These are phyloP conservation scores for Coelinius sp. DNA, from an alignment of 2,888 invertebrate genomes.

Conservation along the genomic window DNA sequence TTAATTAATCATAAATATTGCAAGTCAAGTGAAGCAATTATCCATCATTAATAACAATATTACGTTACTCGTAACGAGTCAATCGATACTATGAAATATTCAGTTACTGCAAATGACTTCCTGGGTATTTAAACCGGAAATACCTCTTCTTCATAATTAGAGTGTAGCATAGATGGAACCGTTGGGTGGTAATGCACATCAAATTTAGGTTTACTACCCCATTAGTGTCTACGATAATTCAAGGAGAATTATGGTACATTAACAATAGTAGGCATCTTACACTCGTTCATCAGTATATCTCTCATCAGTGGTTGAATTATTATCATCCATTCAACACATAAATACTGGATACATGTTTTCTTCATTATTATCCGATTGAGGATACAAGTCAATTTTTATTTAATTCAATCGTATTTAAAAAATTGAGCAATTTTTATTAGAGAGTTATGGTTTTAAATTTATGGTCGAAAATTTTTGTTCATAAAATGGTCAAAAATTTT, in stretches of 20 bases:
- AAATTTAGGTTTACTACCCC: conserved; percentile 15
- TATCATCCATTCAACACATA: neutral
- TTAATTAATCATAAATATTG: neutral
- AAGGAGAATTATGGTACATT: neutral
- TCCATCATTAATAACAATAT: neutral
- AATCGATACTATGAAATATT: conserved; percentile 6
- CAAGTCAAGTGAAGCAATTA: neutral
- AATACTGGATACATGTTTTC: neutral
- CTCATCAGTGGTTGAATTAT: neutral
- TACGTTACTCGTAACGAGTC: neutral
- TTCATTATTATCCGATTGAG: neutral
- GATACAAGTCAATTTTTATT: too few relatives aligned
- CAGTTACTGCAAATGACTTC: neutral
- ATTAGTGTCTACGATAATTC: conserved; percentile 16
- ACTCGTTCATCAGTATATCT: neutral
- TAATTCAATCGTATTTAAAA: too few relatives aligned
- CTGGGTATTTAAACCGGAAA: conserved; percentile 7
- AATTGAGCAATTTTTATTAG: too few relatives aligned
- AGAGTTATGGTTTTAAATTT: too few relatives aligned
- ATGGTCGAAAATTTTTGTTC: too few relatives aligned
- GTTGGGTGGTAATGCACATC: conserved; percentile 7
- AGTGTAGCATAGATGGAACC: conserved; percentile 13
- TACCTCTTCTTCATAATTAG: neutral
- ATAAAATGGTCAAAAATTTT: neutral
- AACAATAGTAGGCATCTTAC: neutral